These are phyloP conservation scores for Limosa lapponica DNA, from an alignment of 2,797 vertebrate genomes.

Conservation along the genomic window DNA sequence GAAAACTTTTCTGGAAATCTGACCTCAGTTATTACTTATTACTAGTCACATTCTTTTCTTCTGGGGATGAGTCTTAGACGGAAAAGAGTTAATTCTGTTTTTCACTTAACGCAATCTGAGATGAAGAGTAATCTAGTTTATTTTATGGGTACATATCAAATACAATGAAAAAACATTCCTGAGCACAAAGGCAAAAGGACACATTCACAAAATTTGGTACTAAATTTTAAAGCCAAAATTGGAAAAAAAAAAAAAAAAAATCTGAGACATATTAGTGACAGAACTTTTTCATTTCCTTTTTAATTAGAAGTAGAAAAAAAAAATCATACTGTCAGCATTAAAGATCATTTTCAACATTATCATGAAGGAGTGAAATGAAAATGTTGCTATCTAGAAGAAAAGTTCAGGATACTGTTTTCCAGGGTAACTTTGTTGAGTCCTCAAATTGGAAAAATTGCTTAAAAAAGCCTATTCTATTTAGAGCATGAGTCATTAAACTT, in stretches of 20 bases:
- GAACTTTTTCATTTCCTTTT: background rate
- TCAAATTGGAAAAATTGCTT: background rate
- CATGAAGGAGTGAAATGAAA: background rate
- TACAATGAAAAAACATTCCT: background rate
- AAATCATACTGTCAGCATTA: background rate
- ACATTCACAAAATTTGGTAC: background rate
- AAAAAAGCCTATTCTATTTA: background rate
- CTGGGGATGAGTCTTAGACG: background rate
- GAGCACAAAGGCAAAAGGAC: background rate
- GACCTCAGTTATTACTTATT: background rate
- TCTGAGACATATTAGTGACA: background rate
- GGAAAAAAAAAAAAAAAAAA: background rate
- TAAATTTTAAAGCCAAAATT: background rate
- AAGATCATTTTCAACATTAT: background rate
- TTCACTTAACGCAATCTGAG: background rate
- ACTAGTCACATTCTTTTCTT: background rate
- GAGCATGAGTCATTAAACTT: background rate
- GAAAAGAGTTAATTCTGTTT: conserved; percentile 1
- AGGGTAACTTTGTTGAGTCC: background rate
- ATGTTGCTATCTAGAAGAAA: background rate
- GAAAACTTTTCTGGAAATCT: background rate
- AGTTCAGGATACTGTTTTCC: background rate
- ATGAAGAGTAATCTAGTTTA: background rate
- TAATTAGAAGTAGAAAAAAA: background rate
- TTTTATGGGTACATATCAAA: background rate